A percentile compares a stretch with the other conserved stretches of the same genome.
These are phyloP conservation scores for Aphelinus atriplicis DNA, from an alignment of 1,140 invertebrate genomes.

Conservation along the genomic window DNA sequence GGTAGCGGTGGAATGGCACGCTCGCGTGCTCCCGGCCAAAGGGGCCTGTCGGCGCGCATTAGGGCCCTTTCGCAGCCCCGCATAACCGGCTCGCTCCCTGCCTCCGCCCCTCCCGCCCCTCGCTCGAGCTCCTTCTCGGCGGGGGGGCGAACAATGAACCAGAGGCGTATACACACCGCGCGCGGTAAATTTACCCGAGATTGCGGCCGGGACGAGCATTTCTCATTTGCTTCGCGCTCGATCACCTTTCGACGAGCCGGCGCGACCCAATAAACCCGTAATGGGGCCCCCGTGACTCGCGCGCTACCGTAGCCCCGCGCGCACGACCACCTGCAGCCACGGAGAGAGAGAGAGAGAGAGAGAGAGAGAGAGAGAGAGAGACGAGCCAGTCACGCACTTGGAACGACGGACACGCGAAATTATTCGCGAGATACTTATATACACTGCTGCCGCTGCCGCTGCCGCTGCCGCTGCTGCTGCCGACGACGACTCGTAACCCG, in stretches of 20 bases:
- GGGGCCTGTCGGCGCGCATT: too few species aligned
- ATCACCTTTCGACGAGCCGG: conserved; percentile 11
- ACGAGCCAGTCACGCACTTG: not conserved
- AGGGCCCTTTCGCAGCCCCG: too few species aligned
- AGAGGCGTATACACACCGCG: too few species aligned
- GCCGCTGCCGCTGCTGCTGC: too few species aligned
- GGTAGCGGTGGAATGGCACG: too few species aligned
- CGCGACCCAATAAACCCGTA: conserved; percentile 37
- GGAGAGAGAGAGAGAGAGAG: not conserved
- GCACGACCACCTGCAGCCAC: too few species aligned
- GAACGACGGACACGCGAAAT: not conserved
- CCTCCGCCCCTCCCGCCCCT: not conserved
- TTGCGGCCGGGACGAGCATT: not conserved
- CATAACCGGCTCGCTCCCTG: not conserved
- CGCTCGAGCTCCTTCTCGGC: not conserved
- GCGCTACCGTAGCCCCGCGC: conserved; percentile 30
- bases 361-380: not conserved
- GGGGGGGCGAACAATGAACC: too few species aligned
- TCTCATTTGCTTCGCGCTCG: conserved; percentile 29
- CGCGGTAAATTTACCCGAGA: conserved; percentile 32
- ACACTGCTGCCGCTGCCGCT: too few species aligned
- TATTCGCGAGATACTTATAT: too few species aligned
- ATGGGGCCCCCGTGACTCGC: conserved; percentile 56
- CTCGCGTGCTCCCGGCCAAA: too few species aligned
- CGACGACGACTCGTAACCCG: too few species aligned